These are phyloP conservation scores for Minunthozetes semirufus DNA, from an alignment of 2,888 invertebrate species.

Conservation along the genomic window DNA sequence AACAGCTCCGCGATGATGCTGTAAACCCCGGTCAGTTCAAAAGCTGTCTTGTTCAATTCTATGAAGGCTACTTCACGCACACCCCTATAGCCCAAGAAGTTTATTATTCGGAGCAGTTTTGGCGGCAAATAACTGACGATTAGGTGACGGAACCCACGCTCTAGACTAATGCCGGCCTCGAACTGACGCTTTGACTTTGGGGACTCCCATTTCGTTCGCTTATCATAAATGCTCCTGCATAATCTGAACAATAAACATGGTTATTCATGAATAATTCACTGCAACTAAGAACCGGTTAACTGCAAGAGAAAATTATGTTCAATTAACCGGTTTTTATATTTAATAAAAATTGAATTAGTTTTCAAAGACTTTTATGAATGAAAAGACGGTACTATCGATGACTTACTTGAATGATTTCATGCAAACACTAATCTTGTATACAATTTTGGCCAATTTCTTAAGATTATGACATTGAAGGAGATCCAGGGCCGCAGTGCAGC, in stretches of 20 bases:
- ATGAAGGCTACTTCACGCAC: conserved; percentile 22
- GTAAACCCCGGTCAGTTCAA: conserved; percentile 32
- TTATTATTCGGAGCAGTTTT: conserved; percentile 31
- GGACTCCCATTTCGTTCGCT: conserved; percentile 30
- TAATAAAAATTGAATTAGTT: background rate
- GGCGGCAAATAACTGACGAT: conserved; percentile 33
- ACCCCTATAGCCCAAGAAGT: conserved; percentile 31
- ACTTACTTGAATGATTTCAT: conserved; percentile 32
- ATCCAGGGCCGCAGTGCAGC: conserved; percentile 24
- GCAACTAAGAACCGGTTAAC: background rate
- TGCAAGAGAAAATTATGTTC: background rate
- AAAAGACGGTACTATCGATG: background rate
- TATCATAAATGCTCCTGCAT: conserved; percentile 29
- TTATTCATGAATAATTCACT: background rate
- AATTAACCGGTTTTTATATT: background rate
- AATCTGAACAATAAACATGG: conserved; percentile 10
- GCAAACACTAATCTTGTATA: conserved; percentile 24
- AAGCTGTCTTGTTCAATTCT: conserved; percentile 28
- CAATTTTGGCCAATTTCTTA: conserved; percentile 35
- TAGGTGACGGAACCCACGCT: conserved; percentile 34
- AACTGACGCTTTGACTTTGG: conserved; percentile 23
- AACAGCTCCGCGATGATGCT: conserved; percentile 24
- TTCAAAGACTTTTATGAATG: too few relatives aligned
- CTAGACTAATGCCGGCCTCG: conserved; percentile 32
- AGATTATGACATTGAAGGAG: conserved; percentile 32